Base-by-base conservation (phyloP, 2,797 vertebrate genomes). In the Notoglanidium macrostoma region DNA sequence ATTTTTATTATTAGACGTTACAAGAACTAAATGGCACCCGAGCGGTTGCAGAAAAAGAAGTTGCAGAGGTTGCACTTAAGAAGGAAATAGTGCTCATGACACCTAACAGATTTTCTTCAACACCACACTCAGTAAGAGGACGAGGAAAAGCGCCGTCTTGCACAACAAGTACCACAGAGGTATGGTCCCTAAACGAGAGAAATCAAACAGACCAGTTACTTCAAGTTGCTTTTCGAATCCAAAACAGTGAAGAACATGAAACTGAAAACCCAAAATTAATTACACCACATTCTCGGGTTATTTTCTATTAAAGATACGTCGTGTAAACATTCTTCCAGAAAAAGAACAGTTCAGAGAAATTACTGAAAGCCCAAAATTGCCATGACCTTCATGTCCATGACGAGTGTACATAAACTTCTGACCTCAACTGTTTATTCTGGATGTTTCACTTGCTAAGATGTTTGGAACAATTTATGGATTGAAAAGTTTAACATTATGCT, bases 91-190 rank as follows among this genome's bases (percentile, higher is more conserved):
- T 15, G 12, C 32, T 86, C 80, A 72, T 0, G n/a, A 21, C 1
- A 4, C 44, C 54, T n/a, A 35, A 11, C 15, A 79, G 26, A 68
- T 67, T 44, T 0, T 49, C 72, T 40, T 87, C 40, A 90, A 49
- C 32, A 2, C 54, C 3, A 54, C 79, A 55, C 21, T 61, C 83
- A 86, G n/a, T 9, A 15, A 79, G n/a, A 49, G 77, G 23, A 90
- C 83, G 54, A 91, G 57, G 84, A 89, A 89, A 68, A 90, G 26
- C 1, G 40, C 90, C 23, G 77, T 68, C 70, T 92, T 92, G 76
- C 84, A 74, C 88, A 90, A 35, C 51, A 92, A n/a, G 83, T 92
- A 92, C 70, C 80, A 91, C 49, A 89, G 26, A 65, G 88, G 88
- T 14, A 40, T 55, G 32, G 49, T 74, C 23, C 84, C 79, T 82